phyloP scores from a whole-genome alignment of 2,888 invertebrate genomes.

The Keiferia lycopersicella region DNA sequence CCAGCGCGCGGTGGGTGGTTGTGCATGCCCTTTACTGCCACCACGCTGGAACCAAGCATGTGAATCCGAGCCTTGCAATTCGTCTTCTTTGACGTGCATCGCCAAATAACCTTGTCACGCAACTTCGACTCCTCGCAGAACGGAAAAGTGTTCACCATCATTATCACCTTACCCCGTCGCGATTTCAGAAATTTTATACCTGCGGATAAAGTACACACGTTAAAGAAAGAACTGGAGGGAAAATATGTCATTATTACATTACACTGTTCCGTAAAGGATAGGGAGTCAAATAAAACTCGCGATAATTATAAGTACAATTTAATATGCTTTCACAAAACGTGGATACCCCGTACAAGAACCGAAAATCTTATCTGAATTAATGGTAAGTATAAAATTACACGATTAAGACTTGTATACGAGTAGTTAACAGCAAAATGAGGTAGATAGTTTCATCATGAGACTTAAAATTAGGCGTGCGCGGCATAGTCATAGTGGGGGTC shows the following conservation, averaged over 20 bases:
- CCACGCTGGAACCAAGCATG: slow-evolving; percentile 73
- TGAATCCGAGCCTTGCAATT: slow-evolving; percentile 78
- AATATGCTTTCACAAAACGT: slow-evolving; percentile 79
- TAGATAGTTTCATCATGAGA: slow-evolving; percentile 54
- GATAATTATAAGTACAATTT: slow-evolving; percentile 79
- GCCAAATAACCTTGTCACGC: slow-evolving; percentile 77
- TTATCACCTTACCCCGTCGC: slow-evolving; percentile 76
- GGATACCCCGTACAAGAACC: slow-evolving; percentile 72
- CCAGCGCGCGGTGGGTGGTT: slow-evolving; percentile 73
- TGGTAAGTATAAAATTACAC: slow-evolving; percentile 78
- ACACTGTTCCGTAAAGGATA: not conserved
- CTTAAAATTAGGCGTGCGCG: slow-evolving; percentile 39
- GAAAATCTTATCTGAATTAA: slow-evolving; percentile 68
- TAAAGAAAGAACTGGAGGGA: slow-evolving; percentile 48
- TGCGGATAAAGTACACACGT: slow-evolving; percentile 53
- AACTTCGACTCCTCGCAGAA: slow-evolving; percentile 79
- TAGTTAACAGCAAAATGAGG: slow-evolving; percentile 70
- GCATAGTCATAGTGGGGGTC: not conserved
- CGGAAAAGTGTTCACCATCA: slow-evolving; percentile 80
- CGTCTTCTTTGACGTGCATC: slow-evolving; percentile 78
- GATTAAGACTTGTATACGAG: slow-evolving; percentile 68
- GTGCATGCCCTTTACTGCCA: slow-evolving; percentile 78
- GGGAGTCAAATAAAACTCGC: slow-evolving; percentile 67
- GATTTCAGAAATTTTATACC: slow-evolving; percentile 78
- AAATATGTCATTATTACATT: not conserved